Base-by-base conservation (phyloP, 2,113 vertebrate genomes). In the Pseudorhombus dupliciocellatus region DNA sequence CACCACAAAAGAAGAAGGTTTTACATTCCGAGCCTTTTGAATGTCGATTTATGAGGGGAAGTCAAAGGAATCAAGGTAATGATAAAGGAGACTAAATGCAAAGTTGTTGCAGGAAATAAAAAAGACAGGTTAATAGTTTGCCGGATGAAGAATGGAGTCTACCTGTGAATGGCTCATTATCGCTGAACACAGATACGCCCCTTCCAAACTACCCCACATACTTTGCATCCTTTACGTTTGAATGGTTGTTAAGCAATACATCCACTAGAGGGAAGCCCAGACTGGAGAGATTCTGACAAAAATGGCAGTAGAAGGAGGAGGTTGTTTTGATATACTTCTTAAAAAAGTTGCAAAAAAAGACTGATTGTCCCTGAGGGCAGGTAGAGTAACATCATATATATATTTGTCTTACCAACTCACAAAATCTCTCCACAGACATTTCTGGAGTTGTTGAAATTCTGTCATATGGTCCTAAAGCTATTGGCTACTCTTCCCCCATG, bases 21-120 rank as follows among this genome's bases (percentile, higher is more conserved):
- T 22, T 59, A 15, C 2, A 50, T 62, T 67, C 37, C n/a, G 21
- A 34, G n/a, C 61, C 37, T 64, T 77, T 58, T 40, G 72, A 75
- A 67, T 54, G 54, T 69, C 55, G 50, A 76, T 70, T 77, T 56
- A 34, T 22, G 30, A 50, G 46, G 44, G 28, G 34, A 46, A 64
- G 53, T 66, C 66, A 50, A 58, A 25, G 20, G 30, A 18, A 53
- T 50, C 28, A 30, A 14, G 52, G 34, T 4, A 46, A 44, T n/a
- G 61, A 42, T 31, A 65, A 63, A 14, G 22, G 42, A 46, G 42
- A 25, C 25, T 6, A 15, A 53, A 53, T 50, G 5, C 42, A 20
- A 46, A 46, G 16, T 46, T 46, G 34, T 18, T 14, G 5, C 25
- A 40, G 51, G n/a, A 24, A 25, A 61, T 42, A 73, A 24, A n/a